Percentiles rank a stretch among this genome's conserved stretches.
phyloP scores from a whole-genome alignment of 2,888 invertebrate species.

The Anodontia alba region DNA sequence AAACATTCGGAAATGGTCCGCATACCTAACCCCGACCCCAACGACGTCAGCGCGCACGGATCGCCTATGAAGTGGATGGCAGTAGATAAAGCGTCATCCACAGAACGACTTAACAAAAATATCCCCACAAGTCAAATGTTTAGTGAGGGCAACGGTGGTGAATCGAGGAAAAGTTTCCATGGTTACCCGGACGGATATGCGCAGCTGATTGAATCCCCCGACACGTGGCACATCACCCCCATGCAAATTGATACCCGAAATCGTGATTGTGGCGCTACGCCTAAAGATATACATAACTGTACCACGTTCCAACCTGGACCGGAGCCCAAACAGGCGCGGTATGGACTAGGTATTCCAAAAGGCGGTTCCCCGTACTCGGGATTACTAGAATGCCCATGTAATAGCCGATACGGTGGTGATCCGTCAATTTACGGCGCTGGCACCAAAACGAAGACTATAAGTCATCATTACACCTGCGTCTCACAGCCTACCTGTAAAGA shows the following conservation, averaged over 20 bases:
- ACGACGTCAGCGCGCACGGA: slow-evolving; percentile 57
- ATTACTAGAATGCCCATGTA: slow-evolving; percentile 56
- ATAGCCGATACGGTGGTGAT: slow-evolving; percentile 54
- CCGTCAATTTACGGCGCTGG: slow-evolving; percentile 45
- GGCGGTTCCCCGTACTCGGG: slow-evolving; percentile 47
- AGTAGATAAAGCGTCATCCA: slow-evolving; percentile 33
- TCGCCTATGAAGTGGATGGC: slow-evolving; percentile 57
- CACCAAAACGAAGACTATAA: slow-evolving; percentile 41
- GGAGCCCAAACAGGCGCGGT: slow-evolving; percentile 50
- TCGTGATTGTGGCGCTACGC: slow-evolving; percentile 54
- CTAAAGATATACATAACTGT: slow-evolving; percentile 50
- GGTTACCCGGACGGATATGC: slow-evolving; percentile 55
- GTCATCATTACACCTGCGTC: slow-evolving; percentile 41
- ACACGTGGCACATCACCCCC: slow-evolving; percentile 58
- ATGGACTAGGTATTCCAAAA: slow-evolving; percentile 51
- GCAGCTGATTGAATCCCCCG: slow-evolving; percentile 57
- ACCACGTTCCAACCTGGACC: slow-evolving; percentile 38
- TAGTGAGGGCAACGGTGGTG: slow-evolving; percentile 58
- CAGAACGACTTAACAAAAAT: slow-evolving; percentile 28
- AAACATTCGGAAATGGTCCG: slow-evolving; percentile 46
- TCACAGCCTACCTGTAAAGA: slow-evolving; percentile 34
- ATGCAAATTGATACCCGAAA: slow-evolving; percentile 62
- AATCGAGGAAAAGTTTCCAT: slow-evolving; percentile 59
- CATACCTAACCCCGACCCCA: slow-evolving; percentile 50
- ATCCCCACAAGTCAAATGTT: slow-evolving; percentile 59